Base-by-base conservation (phyloP, 2,888 invertebrate genomes). In the Therioaphis trifolii region DNA sequence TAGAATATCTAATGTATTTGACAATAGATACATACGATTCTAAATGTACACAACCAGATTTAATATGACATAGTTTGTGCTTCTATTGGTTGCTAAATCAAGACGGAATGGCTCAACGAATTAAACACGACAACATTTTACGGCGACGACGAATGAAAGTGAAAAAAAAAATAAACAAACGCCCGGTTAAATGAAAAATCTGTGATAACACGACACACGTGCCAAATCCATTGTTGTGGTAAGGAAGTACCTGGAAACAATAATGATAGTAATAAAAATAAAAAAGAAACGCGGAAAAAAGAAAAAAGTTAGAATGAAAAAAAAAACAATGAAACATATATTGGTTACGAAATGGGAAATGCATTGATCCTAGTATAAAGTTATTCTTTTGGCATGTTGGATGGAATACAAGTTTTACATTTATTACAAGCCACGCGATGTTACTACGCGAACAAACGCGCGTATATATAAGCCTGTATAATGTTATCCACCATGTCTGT, bases 361-460 rank as follows among this genome's bases (percentile, higher is more conserved):
- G 29, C 29, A 77, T 77, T 49, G 77, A 66, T 77, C 29, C 63
- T 29, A 27, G 63, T 29, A n/a, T n/a, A 77, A 46, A 63, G 46
- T 77, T 63, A 63, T 77, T 77, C 27, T 77, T 77, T 66, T 63
- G 49, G 46, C 46, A 77, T 68, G 49, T 78, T 52, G 35, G 66
- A 68, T 66, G 52, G 66, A 52, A 68, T 66, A 78, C 55, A 69
- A 69, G 68, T 78, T 69, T 69, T 78, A 78, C 78, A 55, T 78
- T 78, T 78, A 69, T 78, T 78, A 55, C 78, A 69, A 78, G 66
- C 78, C 68, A 69, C 55, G 5, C 49, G 40, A 40, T n/a, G 78
- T 24, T 55, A 40, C 18, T 35, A 52, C 7, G 68, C 18, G 43
- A 35, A 71, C 1, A 11, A 15, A 69, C 35, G 55, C n/a, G 15